These are phyloP conservation scores for Vandiemenella viatica DNA, from an alignment of 2,888 invertebrate species.

Conservation along the genomic window DNA sequence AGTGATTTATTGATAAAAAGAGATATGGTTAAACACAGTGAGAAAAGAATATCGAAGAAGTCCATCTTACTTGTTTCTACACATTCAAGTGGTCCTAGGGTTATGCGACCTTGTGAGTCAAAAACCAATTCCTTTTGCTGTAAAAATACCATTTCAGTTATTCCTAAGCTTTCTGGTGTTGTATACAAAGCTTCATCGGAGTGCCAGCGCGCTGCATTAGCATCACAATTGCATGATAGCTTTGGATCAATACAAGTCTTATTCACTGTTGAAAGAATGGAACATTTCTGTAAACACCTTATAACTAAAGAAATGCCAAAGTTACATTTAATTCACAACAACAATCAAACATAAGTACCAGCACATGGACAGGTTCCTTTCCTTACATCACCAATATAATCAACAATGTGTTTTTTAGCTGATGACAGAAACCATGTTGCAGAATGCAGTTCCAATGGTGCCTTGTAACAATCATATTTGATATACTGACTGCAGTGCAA, in stretches of 20 bases:
- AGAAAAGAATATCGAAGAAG: no score
- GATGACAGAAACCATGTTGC: slow-evolving; percentile 82
- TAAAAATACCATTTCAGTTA: slow-evolving; percentile 79
- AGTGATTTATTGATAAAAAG: no score
- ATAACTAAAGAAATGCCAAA: no score
- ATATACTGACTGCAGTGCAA: slow-evolving; percentile 78
- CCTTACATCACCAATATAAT: slow-evolving; percentile 70
- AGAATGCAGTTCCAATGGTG: slow-evolving; percentile 71
- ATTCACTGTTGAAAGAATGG: slow-evolving; percentile 44
- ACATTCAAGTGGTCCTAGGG: slow-evolving; percentile 80
- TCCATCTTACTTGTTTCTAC: slow-evolving; percentile 74
- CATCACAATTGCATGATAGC: slow-evolving; percentile 73
- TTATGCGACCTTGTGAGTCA: slow-evolving; percentile 74
- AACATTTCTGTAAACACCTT: neutral
- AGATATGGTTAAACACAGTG: no score
- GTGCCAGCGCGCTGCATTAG: slow-evolving; percentile 66
- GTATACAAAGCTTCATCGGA: slow-evolving; percentile 78
- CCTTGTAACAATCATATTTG: slow-evolving; percentile 79
- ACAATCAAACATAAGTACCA: no score
- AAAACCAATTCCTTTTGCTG: slow-evolving; percentile 70
- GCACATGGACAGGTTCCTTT: slow-evolving; percentile 42
- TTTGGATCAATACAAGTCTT: slow-evolving; percentile 26
- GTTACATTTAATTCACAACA: no score
- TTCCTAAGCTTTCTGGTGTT: slow-evolving; percentile 65
- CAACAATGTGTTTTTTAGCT: slow-evolving; percentile 58